These are phyloP conservation scores for Hydrolagus colliei DNA, from an alignment of 2,797 vertebrate species.

Conservation along the genomic window DNA sequence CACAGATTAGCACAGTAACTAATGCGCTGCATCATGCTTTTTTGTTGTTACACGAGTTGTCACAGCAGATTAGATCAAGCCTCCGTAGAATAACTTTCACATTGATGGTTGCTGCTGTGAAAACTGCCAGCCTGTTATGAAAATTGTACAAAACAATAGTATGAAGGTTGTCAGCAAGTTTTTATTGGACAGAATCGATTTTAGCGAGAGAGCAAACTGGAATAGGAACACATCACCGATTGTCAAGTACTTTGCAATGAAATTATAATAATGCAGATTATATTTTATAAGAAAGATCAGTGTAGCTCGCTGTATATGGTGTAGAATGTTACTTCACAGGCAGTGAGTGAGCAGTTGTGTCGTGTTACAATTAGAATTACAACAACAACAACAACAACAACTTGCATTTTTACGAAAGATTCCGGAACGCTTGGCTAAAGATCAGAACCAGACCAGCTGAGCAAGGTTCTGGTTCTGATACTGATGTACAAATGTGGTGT, in stretches of 20 bases:
- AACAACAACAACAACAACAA: no score
- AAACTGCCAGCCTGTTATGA: background rate
- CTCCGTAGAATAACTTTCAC: background rate
- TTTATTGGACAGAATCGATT: background rate
- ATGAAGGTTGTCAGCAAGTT: background rate
- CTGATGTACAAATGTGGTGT: background rate
- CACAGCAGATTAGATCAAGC: background rate
- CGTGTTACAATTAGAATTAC: background rate
- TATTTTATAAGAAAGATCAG: background rate
- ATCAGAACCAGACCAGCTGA: background rate
- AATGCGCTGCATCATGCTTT: background rate
- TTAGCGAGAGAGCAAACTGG: background rate
- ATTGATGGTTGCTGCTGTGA: background rate
- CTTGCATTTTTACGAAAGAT: no score
- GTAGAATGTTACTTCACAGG: background rate
- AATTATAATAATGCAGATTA: background rate
- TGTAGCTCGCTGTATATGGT: background rate
- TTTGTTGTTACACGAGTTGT: background rate
- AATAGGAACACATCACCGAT: background rate
- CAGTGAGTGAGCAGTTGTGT: background rate
- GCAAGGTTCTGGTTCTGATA: background rate
- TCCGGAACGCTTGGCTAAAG: background rate
- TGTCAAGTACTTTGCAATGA: background rate
- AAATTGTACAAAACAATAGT: background rate
- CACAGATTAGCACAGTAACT: no score